Conservation (phyloP, 35 echinoderm and acorn worm species). For the Ptychodera flava region DNA sequence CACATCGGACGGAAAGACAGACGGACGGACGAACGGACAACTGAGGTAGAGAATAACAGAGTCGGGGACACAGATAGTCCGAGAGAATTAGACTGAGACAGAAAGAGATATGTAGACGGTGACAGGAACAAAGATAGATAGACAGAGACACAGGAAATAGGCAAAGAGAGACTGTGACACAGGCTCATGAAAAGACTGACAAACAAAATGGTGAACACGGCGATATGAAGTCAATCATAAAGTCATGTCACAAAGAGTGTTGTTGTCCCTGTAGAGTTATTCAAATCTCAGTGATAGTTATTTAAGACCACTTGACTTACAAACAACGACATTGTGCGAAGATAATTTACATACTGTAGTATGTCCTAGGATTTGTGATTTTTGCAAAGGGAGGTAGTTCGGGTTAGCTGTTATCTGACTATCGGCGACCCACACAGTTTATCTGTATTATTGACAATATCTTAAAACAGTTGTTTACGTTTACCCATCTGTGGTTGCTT, state of each 20-base stretch:
- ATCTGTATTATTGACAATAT: too few relatives aligned
- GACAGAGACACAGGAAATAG: neutral
- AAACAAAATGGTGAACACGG: neutral
- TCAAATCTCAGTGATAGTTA: neutral
- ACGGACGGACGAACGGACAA: neutral
- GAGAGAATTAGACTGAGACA: neutral
- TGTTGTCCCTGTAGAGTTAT: neutral
- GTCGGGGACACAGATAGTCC: neutral
- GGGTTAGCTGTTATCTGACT: too few relatives aligned
- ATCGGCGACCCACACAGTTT: too few relatives aligned
- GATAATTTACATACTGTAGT: neutral
- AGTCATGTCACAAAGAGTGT: too few relatives aligned
- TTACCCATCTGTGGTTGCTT: too few relatives aligned
- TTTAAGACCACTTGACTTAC: neutral
- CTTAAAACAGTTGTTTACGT: too few relatives aligned
- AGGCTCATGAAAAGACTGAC: neutral
- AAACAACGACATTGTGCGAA: neutral
- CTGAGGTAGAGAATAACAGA: neutral
- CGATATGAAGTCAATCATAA: too few relatives aligned
- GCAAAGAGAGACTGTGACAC: neutral
- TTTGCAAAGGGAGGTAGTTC: neutral
- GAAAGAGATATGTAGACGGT: neutral
- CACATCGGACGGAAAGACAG: neutral
- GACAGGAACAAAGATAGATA: neutral
- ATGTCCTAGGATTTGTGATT: neutral